Conservation (phyloP, 2,888 invertebrate species). For the Tolmerus cingulatus region DNA sequence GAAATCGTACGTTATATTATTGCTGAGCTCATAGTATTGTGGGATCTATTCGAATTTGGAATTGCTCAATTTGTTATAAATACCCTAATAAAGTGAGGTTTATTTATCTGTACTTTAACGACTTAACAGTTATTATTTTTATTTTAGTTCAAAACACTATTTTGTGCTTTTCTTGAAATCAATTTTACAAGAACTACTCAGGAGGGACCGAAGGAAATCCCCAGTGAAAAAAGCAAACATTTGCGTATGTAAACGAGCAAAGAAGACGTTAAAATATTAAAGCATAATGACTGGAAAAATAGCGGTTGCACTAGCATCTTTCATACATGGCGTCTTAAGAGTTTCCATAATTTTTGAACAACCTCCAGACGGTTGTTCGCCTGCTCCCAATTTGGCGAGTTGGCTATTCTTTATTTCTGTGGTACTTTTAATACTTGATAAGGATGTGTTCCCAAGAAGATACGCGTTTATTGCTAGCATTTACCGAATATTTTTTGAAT, state of each 20-base stretch:
- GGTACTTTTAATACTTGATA: constrained; percentile 39
- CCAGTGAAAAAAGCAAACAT: not conserved
- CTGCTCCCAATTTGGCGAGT: constrained; percentile 39
- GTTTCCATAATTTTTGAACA: constrained; percentile 42
- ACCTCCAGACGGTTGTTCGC: constrained; percentile 30
- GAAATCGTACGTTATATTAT: constrained; percentile 19
- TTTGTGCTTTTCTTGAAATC: not conserved
- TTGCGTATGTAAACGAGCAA: not conserved
- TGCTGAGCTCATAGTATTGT: not conserved
- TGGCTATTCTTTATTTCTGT: constrained; percentile 41
- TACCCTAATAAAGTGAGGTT: not conserved
- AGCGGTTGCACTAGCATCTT: constrained; percentile 6
- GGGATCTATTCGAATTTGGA: not conserved
- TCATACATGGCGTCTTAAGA: not conserved
- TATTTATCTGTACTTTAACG: not conserved
- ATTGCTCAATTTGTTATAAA: not conserved
- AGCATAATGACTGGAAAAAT: constrained; percentile 35
- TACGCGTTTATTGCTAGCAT: constrained; percentile 33
- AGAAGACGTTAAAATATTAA: not conserved
- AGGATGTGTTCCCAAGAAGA: constrained; percentile 40
- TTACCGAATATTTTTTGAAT: constrained; percentile 44
- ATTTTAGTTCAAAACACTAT: not conserved
- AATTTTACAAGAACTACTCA: not conserved
- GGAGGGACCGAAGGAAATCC: not conserved
- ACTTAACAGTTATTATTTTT: not conserved